Percentiles rank a stretch among this genome's conserved stretches.
phyloP scores from a whole-genome alignment of 2,113 vertebrate genomes.

The Callionymus lyra region DNA sequence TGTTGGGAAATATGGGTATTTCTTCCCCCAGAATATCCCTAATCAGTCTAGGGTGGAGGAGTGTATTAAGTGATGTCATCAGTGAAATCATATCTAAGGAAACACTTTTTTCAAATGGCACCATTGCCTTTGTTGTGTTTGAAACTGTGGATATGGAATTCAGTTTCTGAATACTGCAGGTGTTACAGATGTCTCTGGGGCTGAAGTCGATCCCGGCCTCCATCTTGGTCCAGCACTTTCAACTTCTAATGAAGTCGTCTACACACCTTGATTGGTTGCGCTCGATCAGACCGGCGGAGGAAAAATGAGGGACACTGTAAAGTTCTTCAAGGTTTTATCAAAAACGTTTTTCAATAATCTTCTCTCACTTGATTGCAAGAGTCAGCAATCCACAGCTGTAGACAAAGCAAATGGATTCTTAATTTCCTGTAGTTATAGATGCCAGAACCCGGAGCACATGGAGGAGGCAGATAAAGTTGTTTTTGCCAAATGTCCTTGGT shows the following conservation, averaged over 20 bases:
- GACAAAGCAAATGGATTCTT: conserved; percentile 77
- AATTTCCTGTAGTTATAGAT: conserved; percentile 77
- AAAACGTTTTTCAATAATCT: conserved; percentile 61
- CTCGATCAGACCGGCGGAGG: conserved; percentile 37
- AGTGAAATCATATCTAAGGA: too few relatives aligned
- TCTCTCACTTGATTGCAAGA: conserved; percentile 64
- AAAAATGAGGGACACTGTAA: conserved; percentile 30
- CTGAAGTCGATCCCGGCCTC: too few relatives aligned
- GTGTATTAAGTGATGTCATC: too few relatives aligned
- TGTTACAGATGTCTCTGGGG: too few relatives aligned
- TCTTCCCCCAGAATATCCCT: conserved; percentile 6
- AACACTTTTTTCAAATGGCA: too few relatives aligned
- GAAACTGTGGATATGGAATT: too few relatives aligned
- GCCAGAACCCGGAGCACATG: conserved; percentile 73
- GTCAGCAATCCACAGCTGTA: conserved; percentile 74
- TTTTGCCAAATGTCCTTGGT: conserved; percentile 82
- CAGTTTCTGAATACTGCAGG: too few relatives aligned
- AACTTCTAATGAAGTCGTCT: too few relatives aligned
- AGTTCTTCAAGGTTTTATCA: conserved; percentile 43
- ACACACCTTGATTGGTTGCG: conserved; percentile 16
- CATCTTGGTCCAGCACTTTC: too few relatives aligned
- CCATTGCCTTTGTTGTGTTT: too few relatives aligned
- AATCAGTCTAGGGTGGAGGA: too few relatives aligned
- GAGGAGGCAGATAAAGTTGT: conserved; percentile 88
- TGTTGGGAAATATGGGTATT: too few relatives aligned